Evolutionary conservation across 2,888 invertebrate genomes (phyloP).

Genomic region (Dichetophora obliterata): DNA sequence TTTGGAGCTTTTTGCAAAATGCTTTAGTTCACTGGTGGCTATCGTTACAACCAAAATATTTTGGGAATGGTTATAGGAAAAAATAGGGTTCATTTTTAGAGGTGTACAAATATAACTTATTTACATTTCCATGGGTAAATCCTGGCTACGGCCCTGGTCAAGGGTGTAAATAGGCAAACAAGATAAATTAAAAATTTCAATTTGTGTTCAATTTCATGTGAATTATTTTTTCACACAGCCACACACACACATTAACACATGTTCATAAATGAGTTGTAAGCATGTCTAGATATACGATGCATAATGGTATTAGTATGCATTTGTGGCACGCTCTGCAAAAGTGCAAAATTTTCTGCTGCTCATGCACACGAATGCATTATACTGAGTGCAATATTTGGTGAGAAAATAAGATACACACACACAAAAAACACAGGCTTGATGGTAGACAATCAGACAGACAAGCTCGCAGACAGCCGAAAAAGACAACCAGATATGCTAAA

Average conservation of each 20-base stretch:
- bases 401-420: background rate
- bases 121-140: too few species aligned
- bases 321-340: constrained; percentile 1
- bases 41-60: too few species aligned
- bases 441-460: background rate
- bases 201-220: constrained; percentile 3
- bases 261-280: background rate
- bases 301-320: background rate
- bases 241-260: background rate
- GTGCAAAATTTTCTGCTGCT: constrained; percentile 30
- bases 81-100: too few species aligned
- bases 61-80: too few species aligned
- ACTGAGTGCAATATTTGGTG: background rate
- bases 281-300: background rate
- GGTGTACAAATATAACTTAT: too few species aligned
- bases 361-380: constrained; percentile 23
- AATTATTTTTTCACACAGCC: background rate
- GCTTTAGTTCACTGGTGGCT: too few species aligned
- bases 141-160: too few species aligned
- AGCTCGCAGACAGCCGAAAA: background rate
- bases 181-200: constrained; percentile 24
- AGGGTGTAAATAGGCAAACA: background rate
- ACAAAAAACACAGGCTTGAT: background rate
- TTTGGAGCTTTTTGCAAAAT: too few species aligned
- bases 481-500: constrained; percentile 10